A percentile compares a stretch with the other conserved stretches of the same genome.
Evolutionary conservation across 2,113 vertebrate genomes (phyloP).

Genomic region (Laterallus jamaicensis): DNA sequence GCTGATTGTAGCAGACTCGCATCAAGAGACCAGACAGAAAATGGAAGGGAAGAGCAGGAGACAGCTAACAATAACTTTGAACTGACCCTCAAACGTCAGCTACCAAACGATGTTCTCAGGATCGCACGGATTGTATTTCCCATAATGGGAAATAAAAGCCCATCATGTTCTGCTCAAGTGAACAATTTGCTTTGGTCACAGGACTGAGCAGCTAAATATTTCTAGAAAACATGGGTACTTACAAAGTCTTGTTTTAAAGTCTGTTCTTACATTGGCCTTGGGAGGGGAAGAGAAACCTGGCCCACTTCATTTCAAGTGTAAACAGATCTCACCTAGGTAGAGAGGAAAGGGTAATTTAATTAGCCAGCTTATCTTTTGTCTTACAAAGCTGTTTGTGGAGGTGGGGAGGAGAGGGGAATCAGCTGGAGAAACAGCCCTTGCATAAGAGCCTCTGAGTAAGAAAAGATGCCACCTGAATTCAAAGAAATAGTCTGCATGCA

Average conservation of each 20-base stretch:
- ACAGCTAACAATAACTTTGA: conserved; percentile 50
- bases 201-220: conserved; percentile 44
- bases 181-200: conserved; percentile 40
- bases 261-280: conserved; percentile 12
- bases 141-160: conserved; percentile 63
- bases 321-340: not conserved
- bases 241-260: conserved; percentile 27
- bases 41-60: not conserved
- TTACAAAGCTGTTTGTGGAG: not conserved
- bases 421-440: not conserved
- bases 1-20: conserved; percentile 17
- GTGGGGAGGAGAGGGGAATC: not conserved
- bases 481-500: not conserved
- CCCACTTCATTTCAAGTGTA: not conserved
- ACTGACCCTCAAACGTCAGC: conserved; percentile 34
- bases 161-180: conserved; percentile 40
- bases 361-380: conserved; percentile 5
- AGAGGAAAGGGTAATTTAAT: not conserved
- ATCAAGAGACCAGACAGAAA: not conserved
- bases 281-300: conserved; percentile 29
- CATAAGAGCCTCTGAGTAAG: not conserved
- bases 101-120: conserved; percentile 5
- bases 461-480: not conserved
- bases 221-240: conserved; percentile 43
- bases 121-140: conserved; percentile 58